Evolutionary conservation across 1,140 invertebrate genomes (phyloP), one percentile per base, ranked within the genome.

Genomic region (Drosophila sucinea): DNA sequence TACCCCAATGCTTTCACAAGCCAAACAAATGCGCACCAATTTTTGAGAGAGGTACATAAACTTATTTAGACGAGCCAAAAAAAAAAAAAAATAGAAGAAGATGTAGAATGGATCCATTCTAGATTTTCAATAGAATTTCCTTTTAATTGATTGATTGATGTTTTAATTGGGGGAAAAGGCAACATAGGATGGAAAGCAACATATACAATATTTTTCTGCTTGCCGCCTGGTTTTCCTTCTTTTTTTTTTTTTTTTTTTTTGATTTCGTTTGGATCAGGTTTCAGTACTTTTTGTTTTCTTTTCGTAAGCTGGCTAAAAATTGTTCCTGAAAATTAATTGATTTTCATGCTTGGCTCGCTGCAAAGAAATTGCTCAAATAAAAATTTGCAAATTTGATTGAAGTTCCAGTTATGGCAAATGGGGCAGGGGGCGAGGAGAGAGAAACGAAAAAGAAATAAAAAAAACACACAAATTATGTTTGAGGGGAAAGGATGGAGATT

Each of bases 101-200:
- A 38, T 11, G 3, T 2, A 11, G 11, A 38, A 25, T 10, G 44
- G 23, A 7, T 51, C 25, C 44, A 73, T 70, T 60, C 68, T 76
- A 73, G 72, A 82, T 76, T 86, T 83, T 75, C 67, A 73, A 77
- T 89, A 82, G 80, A 89, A 89, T 84, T 84, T 51, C 66, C 80
- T 89, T 89, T 89, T 89, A 89, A 89, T 89, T 89, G 84, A 89
- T 89, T 89, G 84, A 89, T 89, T 89, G 84, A 89, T 89, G 84
- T 89, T 89, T 89, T 89, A 89, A 89, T 89, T 89, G 84, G 83
- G 10, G 74, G 80, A 84, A 89, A 89, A 83, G 77, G 84, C 81
- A 83, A 75, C 75, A 65, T 77, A 70, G 27, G 65, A 56, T 68
- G 55, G 40, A 70, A 70, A 64, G 60, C 35, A 54, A 62, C 41